These are phyloP conservation scores for Eubasilissa splendida DNA, from an alignment of 2,888 invertebrate genomes.

Conservation along the genomic window DNA sequence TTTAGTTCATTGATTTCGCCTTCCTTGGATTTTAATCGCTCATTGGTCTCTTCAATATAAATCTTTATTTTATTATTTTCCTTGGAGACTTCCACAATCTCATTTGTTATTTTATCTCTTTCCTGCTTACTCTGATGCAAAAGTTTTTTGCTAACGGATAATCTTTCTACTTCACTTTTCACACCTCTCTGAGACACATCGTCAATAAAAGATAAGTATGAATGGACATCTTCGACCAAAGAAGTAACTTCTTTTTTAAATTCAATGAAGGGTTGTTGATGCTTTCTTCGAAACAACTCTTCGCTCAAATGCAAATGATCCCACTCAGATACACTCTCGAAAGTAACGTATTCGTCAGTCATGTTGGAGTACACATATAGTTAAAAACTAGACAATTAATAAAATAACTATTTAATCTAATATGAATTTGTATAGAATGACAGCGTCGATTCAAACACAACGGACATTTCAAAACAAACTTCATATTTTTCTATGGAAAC, in stretches of 20 bases:
- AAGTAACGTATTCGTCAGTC: slow-evolving; percentile 27
- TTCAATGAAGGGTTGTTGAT: slow-evolving; percentile 32
- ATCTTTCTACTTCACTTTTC: slow-evolving; percentile 37
- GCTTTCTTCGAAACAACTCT: slow-evolving; percentile 43
- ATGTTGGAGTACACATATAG: slow-evolving; percentile 22
- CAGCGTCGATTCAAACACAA: slow-evolving; percentile 33
- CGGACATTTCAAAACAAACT: slow-evolving; percentile 38
- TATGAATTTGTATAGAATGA: background rate
- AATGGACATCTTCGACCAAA: slow-evolving; percentile 32
- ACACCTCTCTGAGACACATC: slow-evolving; percentile 33
- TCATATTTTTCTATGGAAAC: slow-evolving; percentile 9
- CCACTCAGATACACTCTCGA: slow-evolving; percentile 43
- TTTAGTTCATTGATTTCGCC: slow-evolving; percentile 22
- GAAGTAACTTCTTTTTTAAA: slow-evolving; percentile 39
- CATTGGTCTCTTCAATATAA: slow-evolving; percentile 17
- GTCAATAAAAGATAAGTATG: slow-evolving; percentile 32
- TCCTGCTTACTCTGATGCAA: slow-evolving; percentile 38
- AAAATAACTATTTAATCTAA: slow-evolving; percentile 14
- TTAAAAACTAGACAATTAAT: background rate
- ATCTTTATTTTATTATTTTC: slow-evolving; percentile 39
- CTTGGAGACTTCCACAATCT: slow-evolving; percentile 12
- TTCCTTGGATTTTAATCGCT: slow-evolving; percentile 26
- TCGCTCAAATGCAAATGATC: slow-evolving; percentile 39
- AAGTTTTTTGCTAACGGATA: slow-evolving; percentile 39
- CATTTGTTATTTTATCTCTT: slow-evolving; percentile 18